A percentile compares a stretch with the other conserved stretches of the same genome.
Conservation (phyloP, 2,888 invertebrate genomes). For the Eupeodes luniger region DNA sequence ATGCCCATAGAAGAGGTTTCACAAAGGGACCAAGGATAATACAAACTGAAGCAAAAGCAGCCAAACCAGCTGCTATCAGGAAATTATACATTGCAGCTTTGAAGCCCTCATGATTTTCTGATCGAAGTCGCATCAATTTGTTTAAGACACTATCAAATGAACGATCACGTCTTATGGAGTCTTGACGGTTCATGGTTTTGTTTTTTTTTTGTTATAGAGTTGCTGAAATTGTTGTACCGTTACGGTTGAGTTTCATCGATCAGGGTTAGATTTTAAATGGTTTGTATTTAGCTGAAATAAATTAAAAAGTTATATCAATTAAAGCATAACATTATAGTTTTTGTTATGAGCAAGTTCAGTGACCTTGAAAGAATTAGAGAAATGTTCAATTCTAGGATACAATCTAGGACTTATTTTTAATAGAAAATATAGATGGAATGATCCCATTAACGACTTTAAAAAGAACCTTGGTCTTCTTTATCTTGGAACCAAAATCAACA, state of each 20-base stretch:
- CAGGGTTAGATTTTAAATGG: background rate
- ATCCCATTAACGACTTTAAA: too few relatives aligned
- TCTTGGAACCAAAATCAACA: too few relatives aligned
- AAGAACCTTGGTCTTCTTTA: too few relatives aligned
- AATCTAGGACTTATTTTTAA: too few relatives aligned
- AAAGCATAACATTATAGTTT: too few relatives aligned
- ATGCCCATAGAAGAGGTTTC: constrained; percentile 97
- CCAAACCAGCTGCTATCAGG: constrained; percentile 82
- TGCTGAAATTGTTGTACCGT: constrained; percentile 10
- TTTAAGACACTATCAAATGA: constrained; percentile 83
- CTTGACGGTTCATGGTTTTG: constrained; percentile 81
- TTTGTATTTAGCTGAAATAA: background rate
- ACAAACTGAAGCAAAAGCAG: constrained; percentile 87
- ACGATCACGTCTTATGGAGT: constrained; percentile 82
- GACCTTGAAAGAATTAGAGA: too few relatives aligned
- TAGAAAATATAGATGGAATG: too few relatives aligned
- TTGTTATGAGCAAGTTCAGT: too few relatives aligned
- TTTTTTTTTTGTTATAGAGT: background rate
- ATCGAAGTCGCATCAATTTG: constrained; percentile 81
- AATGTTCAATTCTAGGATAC: too few relatives aligned
- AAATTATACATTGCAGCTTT: constrained; percentile 84
- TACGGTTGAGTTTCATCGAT: constrained; percentile 17
- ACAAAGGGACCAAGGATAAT: constrained; percentile 95
- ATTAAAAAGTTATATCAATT: too few relatives aligned
- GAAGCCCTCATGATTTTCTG: constrained; percentile 83